Percentiles rank a stretch among this genome's conserved stretches.
Evolutionary conservation across 2,797 vertebrate species (phyloP).

Genomic region (Anguilla anguilla): DNA sequence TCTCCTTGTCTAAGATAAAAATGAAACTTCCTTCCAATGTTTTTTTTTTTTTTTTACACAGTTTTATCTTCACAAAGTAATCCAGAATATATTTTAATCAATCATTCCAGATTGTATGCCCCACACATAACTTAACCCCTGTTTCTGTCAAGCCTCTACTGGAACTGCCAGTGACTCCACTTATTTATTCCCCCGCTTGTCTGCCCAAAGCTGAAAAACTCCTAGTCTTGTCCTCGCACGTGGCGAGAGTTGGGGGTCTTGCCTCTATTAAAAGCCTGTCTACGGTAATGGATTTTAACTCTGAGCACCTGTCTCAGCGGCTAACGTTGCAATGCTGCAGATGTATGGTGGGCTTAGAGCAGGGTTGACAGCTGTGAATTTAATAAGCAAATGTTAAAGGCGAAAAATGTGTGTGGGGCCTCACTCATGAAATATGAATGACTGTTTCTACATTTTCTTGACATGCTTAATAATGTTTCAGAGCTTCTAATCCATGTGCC

Average conservation of each 20-base stretch:
- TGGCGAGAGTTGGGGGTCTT: conserved; percentile 34
- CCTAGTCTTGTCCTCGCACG: not conserved
- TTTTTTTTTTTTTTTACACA: not conserved
- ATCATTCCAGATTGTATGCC: not conserved
- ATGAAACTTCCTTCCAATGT: not conserved
- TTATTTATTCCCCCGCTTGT: not conserved
- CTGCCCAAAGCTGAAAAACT: not conserved
- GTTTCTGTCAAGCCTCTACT: not conserved
- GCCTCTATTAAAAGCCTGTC: conserved; percentile 68
- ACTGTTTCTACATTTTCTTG: conserved; percentile 66
- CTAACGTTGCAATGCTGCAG: conserved; percentile 32
- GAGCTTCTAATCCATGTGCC: conserved; percentile 56
- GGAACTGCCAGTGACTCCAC: not conserved
- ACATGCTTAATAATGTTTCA: conserved; percentile 55
- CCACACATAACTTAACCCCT: not conserved
- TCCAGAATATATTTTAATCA: conserved; percentile 13
- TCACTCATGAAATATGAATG: conserved; percentile 73
- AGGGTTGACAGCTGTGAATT: conserved; percentile 66
- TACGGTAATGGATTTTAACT: conserved; percentile 67
- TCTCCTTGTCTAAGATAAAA: not conserved
- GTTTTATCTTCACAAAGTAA: not conserved
- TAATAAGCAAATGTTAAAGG: conserved; percentile 69
- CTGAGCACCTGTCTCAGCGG: conserved; percentile 52
- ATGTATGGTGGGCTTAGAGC: conserved; percentile 56
- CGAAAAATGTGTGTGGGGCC: conserved; percentile 48